A percentile compares a stretch with the other conserved stretches of the same genome.
These are phyloP conservation scores for Hippocampus abdominalis DNA, from an alignment of 2,113 vertebrate genomes.

Conservation along the genomic window DNA sequence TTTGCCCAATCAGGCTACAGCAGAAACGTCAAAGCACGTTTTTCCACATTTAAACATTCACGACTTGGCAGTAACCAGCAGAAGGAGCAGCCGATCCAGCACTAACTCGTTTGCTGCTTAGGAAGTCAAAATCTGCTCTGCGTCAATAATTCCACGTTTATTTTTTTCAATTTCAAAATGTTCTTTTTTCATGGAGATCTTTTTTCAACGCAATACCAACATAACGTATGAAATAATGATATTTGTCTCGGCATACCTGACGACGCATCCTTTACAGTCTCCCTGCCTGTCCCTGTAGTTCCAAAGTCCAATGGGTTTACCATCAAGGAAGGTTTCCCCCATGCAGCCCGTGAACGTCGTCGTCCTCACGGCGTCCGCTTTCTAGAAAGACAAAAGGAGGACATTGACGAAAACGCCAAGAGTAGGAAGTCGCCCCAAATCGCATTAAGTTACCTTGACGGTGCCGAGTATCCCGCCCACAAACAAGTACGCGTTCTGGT, in stretches of 20 bases:
- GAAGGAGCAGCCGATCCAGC: too few species aligned
- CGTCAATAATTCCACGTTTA: too few species aligned
- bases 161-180: background rate
- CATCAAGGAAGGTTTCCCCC: conserved; percentile 91
- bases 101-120: too few species aligned
- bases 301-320: conserved; percentile 94
- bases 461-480: conserved; percentile 89
- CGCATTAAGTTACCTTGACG: conserved; percentile 76
- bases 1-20: too few species aligned
- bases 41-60: too few species aligned
- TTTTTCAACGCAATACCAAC: too few species aligned
- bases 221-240: too few species aligned
- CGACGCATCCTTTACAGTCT: conserved; percentile 90
- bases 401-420: background rate
- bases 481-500: conserved; percentile 91
- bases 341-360: conserved; percentile 92
- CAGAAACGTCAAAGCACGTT: too few species aligned
- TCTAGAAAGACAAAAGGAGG: conserved; percentile 68
- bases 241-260: conserved; percentile 75
- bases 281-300: conserved; percentile 92
- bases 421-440: background rate
- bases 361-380: conserved; percentile 87
- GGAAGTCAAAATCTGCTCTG: too few species aligned
- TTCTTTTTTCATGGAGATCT: too few species aligned
- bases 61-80: too few species aligned